phyloP scores from a whole-genome alignment of 2,797 vertebrate genomes.

The Nothura maculosa region DNA sequence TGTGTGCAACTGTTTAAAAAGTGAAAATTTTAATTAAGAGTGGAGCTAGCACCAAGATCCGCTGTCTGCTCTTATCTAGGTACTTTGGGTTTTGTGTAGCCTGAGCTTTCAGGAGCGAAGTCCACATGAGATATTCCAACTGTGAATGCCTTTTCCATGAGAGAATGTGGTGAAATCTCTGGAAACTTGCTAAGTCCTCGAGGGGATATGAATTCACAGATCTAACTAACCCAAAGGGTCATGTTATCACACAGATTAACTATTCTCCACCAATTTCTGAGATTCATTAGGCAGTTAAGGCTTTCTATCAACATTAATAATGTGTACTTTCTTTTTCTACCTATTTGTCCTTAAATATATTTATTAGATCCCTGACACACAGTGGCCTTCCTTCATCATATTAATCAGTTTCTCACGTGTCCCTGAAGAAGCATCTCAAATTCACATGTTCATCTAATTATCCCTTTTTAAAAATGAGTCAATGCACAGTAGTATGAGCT shows the following conservation, averaged over 20 bases:
- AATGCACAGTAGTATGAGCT: background rate
- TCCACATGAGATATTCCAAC: slow-evolving; percentile 27
- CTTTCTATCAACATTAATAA: slow-evolving; percentile 71
- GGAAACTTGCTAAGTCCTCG: slow-evolving; percentile 47
- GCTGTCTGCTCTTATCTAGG: background rate
- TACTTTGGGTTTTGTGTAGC: background rate
- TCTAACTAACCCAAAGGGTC: slow-evolving; percentile 72
- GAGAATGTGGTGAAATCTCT: slow-evolving; percentile 44
- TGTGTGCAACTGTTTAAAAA: background rate
- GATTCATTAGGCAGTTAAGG: slow-evolving; percentile 71
- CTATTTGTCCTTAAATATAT: slow-evolving; percentile 60
- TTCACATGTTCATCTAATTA: slow-evolving; percentile 59
- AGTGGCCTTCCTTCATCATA: background rate
- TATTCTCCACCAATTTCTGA: slow-evolving; percentile 68
- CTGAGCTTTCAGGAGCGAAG: slow-evolving; percentile 34
- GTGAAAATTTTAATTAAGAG: slow-evolving; percentile 45
- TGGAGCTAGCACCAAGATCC: background rate
- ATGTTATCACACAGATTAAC: slow-evolving; percentile 71
- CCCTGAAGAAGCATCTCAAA: slow-evolving; percentile 32
- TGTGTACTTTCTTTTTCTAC: slow-evolving; percentile 66
- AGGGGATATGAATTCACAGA: slow-evolving; percentile 57
- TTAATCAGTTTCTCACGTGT: slow-evolving; percentile 26
- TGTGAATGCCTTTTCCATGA: slow-evolving; percentile 16
- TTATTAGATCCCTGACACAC: slow-evolving; percentile 53
- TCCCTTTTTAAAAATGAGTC: background rate